phyloP scores from a whole-genome alignment of 1,140 invertebrate species.

The Tetramorium alpestre region DNA sequence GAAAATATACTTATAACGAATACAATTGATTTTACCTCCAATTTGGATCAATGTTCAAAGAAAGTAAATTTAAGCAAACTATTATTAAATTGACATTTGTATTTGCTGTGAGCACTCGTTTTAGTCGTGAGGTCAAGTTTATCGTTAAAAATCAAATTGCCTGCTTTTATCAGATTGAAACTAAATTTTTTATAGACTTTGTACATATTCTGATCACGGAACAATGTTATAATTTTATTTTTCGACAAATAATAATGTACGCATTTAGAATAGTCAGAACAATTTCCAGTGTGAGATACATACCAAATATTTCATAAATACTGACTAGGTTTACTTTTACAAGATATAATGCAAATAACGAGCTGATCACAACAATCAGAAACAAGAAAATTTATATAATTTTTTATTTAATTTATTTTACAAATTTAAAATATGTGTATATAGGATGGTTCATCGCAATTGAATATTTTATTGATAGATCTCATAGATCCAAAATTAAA shows the following conservation, averaged over 20 bases:
- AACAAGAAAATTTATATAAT: slow-evolving; percentile 30
- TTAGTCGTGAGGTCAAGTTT: slow-evolving; percentile 50
- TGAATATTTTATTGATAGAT: slow-evolving; percentile 28
- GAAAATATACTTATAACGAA: slow-evolving; percentile 10
- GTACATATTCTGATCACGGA: slow-evolving; percentile 37
- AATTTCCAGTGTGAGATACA: slow-evolving; percentile 58
- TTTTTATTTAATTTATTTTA: slow-evolving; percentile 46
- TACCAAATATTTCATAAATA: slow-evolving; percentile 22
- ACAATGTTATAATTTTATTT: slow-evolving; percentile 41
- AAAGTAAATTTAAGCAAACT: slow-evolving; percentile 61
- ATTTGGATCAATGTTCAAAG: slow-evolving; percentile 14
- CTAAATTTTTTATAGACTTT: slow-evolving; percentile 29
- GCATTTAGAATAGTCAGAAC: slow-evolving; percentile 61
- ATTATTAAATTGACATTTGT: slow-evolving; percentile 59
- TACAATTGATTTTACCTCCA: neutral
- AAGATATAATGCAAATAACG: neutral
- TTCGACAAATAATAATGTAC: slow-evolving; percentile 2
- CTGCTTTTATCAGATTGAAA: slow-evolving; percentile 41
- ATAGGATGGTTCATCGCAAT: neutral
- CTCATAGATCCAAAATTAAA: neutral
- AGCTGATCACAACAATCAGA: slow-evolving; percentile 27
- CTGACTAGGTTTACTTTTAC: slow-evolving; percentile 17
- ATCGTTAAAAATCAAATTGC: slow-evolving; percentile 51
- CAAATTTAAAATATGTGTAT: slow-evolving; percentile 28
- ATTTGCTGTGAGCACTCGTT: slow-evolving; percentile 14